Evolutionary conservation across 1,140 invertebrate species (phyloP).

Genomic region (Drosophila nasuta): DNA sequence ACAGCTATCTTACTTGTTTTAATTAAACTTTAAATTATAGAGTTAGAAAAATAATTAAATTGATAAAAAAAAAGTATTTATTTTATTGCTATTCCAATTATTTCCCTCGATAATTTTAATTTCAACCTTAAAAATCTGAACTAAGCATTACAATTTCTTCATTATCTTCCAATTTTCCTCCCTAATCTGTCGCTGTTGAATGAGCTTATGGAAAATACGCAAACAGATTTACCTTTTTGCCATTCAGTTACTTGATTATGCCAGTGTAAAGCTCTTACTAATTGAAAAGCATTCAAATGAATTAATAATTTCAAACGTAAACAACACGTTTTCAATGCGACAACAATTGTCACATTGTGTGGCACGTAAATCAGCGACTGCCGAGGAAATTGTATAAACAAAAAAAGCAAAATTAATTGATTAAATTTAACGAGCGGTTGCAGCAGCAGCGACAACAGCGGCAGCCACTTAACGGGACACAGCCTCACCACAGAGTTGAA

Average conservation of each 20-base stretch:
- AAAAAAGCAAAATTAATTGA: slow-evolving; percentile 60
- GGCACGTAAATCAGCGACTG: slow-evolving; percentile 23
- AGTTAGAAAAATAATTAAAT: too few species aligned
- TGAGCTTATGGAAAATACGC: too few species aligned
- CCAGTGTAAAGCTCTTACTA: not conserved
- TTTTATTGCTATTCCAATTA: too few species aligned
- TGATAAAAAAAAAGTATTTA: too few species aligned
- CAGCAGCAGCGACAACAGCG: slow-evolving; percentile 14
- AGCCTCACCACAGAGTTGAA: slow-evolving; percentile 33
- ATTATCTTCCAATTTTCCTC: too few species aligned
- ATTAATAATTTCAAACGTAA: slow-evolving; percentile 34
- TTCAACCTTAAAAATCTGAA: too few species aligned
- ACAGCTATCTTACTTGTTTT: too few species aligned
- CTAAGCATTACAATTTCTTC: too few species aligned
- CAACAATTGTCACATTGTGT: slow-evolving; percentile 22
- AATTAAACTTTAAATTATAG: too few species aligned
- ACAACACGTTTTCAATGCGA: slow-evolving; percentile 21
- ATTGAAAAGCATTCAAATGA: slow-evolving; percentile 44
- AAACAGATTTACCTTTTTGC: too few species aligned
- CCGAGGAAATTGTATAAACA: slow-evolving; percentile 25
- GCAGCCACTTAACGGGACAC: slow-evolving; percentile 41
- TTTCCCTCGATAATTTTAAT: too few species aligned
- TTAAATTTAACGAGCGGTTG: slow-evolving; percentile 64
- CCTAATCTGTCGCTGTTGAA: too few species aligned
- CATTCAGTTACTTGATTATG: not conserved